Base-by-base conservation (phyloP, 2,888 invertebrate genomes). In the Crocallis elinguaria region DNA sequence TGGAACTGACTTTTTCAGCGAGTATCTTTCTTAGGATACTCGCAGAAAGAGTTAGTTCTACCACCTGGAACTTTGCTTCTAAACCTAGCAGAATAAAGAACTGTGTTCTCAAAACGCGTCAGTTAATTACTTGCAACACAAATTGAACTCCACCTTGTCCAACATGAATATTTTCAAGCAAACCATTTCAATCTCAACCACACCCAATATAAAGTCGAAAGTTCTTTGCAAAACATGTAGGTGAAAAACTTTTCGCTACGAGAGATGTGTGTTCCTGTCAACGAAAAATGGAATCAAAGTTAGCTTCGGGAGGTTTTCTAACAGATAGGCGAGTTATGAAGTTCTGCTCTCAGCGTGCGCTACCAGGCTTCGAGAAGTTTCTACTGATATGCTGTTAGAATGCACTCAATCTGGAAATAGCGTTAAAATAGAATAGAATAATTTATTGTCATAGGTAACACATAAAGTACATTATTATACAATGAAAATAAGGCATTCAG, bases 251-350 rank as follows among this genome's bases (percentile, higher is more conserved):
- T 49, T 12, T 48, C 19, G 41, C 30, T 45, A 42, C 45, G 23
- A 17, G 36, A 19, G 14, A 35, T 21, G 33, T 46, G 39, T 41
- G 59, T 52, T 43, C 46, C 45, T 57, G 57, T 60, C 60, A 58
- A 50, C 56, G 54, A 59, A 59, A 62, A 60, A 58, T 57, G 48
- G 44, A 58, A 59, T 54, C 52, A 48, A 57, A 60, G 57, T 58
- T 58, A 42, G 53, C 41, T 54, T 42, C 36, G 11, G 27, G 16
- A 44, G 19, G 45, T 38, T 44, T 43, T 53, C 48, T 12, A 57
- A 45, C 49, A 33, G n/a, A n/a, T 51, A 51, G 44, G 51, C 25
- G 37, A 55, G 57, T 52, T 57, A 19, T 27, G 33, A 49, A 58
- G 41, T 43, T 48, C 25, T 23, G 46, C 38, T 11, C 14, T 9